A percentile compares a stretch with the other conserved stretches of the same genome.
Conservation (phyloP, 2,113 vertebrate genomes). For the Thunnus thynnus region DNA sequence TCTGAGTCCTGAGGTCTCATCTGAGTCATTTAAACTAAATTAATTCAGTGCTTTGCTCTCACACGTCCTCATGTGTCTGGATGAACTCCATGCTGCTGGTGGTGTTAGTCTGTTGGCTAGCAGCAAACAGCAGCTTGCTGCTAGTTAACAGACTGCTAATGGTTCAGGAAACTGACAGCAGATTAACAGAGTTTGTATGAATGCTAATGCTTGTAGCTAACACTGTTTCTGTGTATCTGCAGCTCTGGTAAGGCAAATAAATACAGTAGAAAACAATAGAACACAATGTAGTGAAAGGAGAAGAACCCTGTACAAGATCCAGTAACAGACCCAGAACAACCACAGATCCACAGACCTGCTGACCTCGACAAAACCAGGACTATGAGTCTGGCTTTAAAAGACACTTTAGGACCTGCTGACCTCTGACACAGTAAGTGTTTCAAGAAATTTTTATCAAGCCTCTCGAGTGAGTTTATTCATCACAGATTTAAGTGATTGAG, state of each 20-base stretch:
- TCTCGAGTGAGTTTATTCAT: too few relatives aligned
- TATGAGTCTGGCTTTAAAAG: not conserved
- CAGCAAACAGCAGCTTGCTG: too few relatives aligned
- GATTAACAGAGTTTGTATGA: slow-evolving; percentile 5
- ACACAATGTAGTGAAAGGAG: slow-evolving; percentile 32
- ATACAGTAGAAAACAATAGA: slow-evolving; percentile 47
- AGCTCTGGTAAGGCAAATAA: slow-evolving; percentile 25
- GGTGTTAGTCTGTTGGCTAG: too few relatives aligned
- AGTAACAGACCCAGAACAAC: slow-evolving; percentile 20
- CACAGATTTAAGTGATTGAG: too few relatives aligned
- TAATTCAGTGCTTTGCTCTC: too few relatives aligned
- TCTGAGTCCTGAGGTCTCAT: too few relatives aligned
- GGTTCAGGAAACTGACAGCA: not conserved
- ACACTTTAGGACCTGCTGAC: too few relatives aligned
- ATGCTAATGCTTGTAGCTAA: not conserved
- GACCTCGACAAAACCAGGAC: not conserved
- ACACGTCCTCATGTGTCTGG: too few relatives aligned
- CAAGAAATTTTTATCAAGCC: too few relatives aligned
- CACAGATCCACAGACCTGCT: not conserved
- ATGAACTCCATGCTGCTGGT: too few relatives aligned
- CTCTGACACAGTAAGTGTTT: too few relatives aligned
- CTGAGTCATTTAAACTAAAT: too few relatives aligned
- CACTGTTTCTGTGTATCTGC: not conserved
- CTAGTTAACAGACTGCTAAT: not conserved
- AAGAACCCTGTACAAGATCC: slow-evolving; percentile 53